Percentiles rank a stretch among this genome's conserved stretches.
Evolutionary conservation across 2,797 vertebrate species (phyloP).

Genomic region (Geotrypetes seraphini): DNA sequence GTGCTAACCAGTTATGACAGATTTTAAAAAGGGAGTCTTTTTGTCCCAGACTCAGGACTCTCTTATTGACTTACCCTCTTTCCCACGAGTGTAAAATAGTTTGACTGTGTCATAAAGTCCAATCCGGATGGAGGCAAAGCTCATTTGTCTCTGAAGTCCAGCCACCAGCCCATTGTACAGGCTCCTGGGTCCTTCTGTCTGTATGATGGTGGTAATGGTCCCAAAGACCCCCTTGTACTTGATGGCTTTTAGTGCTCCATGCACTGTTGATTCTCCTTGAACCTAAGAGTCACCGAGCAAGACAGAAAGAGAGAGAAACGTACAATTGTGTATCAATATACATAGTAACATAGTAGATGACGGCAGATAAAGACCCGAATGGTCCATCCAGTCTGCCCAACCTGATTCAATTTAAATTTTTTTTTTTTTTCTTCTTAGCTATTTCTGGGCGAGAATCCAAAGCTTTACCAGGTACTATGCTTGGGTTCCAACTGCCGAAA

Average conservation of each 20-base stretch:
- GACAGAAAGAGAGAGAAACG: neutral
- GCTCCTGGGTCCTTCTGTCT: constrained; percentile 64
- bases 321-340: no score
- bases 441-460: no score
- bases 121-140: constrained; percentile 73
- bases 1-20: no score
- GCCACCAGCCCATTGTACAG: constrained; percentile 75
- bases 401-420: no score
- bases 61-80: constrained; percentile 54
- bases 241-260: constrained; percentile 33
- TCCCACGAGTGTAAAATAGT: constrained; percentile 64
- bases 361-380: no score
- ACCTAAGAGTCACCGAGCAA: constrained; percentile 55
- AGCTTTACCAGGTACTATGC: no score
- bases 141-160: constrained; percentile 72
- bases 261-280: constrained; percentile 63
- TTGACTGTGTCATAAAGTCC: constrained; percentile 75
- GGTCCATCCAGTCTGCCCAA: no score
- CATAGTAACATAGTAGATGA: no score
- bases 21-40: no score
- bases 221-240: constrained; percentile 73
- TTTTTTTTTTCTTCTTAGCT: no score
- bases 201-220: constrained; percentile 69
- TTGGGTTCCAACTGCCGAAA: no score
- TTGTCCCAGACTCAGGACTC: no score